Base-by-base conservation (phyloP, 2,113 vertebrate species). In the Saccopteryx leptura region DNA sequence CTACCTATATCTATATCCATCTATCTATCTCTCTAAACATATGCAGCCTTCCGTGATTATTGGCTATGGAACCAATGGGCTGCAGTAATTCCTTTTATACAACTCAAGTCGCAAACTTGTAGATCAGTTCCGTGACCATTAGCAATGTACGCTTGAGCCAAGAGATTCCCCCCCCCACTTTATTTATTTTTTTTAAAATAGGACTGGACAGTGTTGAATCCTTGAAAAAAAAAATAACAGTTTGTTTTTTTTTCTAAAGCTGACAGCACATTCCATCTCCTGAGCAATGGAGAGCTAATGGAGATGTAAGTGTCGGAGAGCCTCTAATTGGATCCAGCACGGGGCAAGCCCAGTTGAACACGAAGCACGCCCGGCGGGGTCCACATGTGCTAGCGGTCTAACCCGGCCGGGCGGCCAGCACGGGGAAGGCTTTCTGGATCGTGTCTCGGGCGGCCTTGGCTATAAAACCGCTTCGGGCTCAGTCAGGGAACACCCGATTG, bases 291-390 rank as follows among this genome's bases (percentile, higher is more conserved):
- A 97, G 97, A 97, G 95, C 95, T 97, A 97, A 98, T 85, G 97
- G 97, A 97, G 96, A 97, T 24, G 94, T 89, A 97, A 98, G 93
- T 96, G 94, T 89, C 93, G 96, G 95, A 91, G 95, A 97, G 93
- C 89, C 72, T 96, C 31, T 88, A 95, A 98, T 98, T 96, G 96
- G 96, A 97, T 89, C 95, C 97, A 97, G 97, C 91, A 72, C 56
- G 21, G 19, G 80, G 46, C 89, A 33, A 78, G 97, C 96, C 80
- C 56, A 95, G 92, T 61, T 90, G 76, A 95, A 33, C 87, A 81
- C 83, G 91, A 23, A 90, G 96, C 94, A 97, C 95, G n/a, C 54
- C 93, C 93, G 4, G 71, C 92, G 87, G 94, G 92, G 96, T 91
- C 75, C 93, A 61, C 89, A 24, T 76, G 90, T 94, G 88, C 90